phyloP scores from a whole-genome alignment of 2,888 invertebrate species.

The Acrobasis suavella region DNA sequence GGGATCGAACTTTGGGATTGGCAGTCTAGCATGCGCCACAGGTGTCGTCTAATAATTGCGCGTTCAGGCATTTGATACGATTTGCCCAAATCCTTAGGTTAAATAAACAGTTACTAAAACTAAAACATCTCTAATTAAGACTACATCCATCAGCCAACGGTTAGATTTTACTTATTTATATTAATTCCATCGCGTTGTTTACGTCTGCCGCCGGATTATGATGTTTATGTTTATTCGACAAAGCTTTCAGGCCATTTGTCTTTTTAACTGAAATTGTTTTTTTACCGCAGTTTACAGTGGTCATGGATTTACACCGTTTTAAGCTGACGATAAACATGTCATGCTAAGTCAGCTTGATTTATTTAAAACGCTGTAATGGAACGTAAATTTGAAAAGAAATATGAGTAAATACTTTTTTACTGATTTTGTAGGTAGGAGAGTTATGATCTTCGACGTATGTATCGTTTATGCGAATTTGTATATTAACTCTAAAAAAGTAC shows the following conservation, averaged over 20 bases:
- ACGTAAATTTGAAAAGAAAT: neutral
- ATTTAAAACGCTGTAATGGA: conserved; percentile 1
- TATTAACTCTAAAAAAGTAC: too few species aligned
- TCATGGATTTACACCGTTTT: conserved; percentile 8
- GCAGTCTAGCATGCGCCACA: too few species aligned
- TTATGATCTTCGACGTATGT: neutral
- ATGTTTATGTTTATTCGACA: neutral
- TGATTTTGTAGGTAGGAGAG: neutral
- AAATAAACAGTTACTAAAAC: too few species aligned
- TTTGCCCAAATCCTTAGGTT: too few species aligned
- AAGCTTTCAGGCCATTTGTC: conserved; percentile 2
- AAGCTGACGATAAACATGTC: conserved; percentile 6
- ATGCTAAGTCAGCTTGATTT: conserved; percentile 6
- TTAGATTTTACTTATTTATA: neutral
- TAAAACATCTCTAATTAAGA: too few species aligned
- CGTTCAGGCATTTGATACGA: too few species aligned
- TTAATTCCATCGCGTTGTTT: neutral
- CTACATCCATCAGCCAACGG: neutral
- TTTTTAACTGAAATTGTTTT: conserved; percentile 2
- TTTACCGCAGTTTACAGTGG: conserved; percentile 6
- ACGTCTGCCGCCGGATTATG: neutral
- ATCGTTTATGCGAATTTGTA: neutral
- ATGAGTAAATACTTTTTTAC: neutral
- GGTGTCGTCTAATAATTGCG: too few species aligned
- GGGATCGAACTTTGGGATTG: too few species aligned